A percentile compares a stretch with the other conserved stretches of the same genome.
Conservation (phyloP, 2,888 invertebrate species). For the Bellardia bayeri region DNA sequence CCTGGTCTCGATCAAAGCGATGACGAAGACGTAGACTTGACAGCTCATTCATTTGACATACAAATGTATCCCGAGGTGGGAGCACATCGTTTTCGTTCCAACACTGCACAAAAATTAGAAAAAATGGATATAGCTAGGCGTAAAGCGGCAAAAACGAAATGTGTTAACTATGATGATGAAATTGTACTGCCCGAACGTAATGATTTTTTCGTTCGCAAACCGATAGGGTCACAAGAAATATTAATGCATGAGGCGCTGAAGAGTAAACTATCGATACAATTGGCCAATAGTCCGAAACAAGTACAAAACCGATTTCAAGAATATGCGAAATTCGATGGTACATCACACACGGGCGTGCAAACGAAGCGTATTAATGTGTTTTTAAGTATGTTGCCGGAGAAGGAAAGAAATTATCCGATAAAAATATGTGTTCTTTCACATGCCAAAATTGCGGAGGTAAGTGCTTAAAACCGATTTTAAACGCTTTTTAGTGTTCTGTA, state of each 20-base stretch:
- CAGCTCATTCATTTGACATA: conserved; percentile 91
- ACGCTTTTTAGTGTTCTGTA: too few relatives aligned
- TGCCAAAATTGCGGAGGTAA: conserved; percentile 92
- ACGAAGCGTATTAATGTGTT: conserved; percentile 95
- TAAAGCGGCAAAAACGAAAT: conserved; percentile 90
- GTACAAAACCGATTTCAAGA: conserved; percentile 94
- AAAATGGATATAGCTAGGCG: conserved; percentile 94
- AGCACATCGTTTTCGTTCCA: conserved; percentile 90
- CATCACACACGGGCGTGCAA: conserved; percentile 90
- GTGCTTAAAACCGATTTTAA: conserved; percentile 4
- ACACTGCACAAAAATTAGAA: conserved; percentile 94
- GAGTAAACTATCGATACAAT: conserved; percentile 90
- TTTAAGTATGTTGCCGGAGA: conserved; percentile 93
- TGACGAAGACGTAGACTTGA: conserved; percentile 88
- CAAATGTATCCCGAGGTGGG: conserved; percentile 88
- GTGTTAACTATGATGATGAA: conserved; percentile 81
- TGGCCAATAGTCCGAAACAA: conserved; percentile 90
- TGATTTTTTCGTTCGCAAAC: conserved; percentile 80
- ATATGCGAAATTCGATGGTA: conserved; percentile 96
- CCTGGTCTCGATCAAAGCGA: conserved; percentile 92
- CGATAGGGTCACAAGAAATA: conserved; percentile 48
- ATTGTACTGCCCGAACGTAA: conserved; percentile 77
- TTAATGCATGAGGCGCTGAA: conserved; percentile 69
- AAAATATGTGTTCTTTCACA: conserved; percentile 91
- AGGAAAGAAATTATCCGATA: conserved; percentile 93